Evolutionary conservation across 2,113 vertebrate genomes (phyloP).

Genomic region (Myrmecobius fasciatus): DNA sequence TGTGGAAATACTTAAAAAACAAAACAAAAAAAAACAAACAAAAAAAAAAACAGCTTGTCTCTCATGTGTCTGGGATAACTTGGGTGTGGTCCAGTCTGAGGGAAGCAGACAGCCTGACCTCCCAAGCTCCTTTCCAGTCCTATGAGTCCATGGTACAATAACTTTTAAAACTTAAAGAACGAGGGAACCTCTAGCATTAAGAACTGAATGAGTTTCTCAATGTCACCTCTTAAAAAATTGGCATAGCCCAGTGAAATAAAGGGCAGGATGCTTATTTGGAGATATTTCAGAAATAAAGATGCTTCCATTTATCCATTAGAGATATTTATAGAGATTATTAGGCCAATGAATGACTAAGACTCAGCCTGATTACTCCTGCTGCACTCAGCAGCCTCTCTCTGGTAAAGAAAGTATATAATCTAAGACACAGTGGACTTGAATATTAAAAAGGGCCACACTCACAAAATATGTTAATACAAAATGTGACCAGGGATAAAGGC

Average conservation of each 20-base stretch:
- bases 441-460: conserved; percentile 20
- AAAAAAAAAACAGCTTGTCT: background rate
- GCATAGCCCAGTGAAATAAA: conserved; percentile 37
- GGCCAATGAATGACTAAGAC: conserved; percentile 48
- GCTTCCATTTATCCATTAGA: conserved; percentile 51
- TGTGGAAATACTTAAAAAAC: background rate
- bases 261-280: conserved; percentile 47
- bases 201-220: conserved; percentile 26
- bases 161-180: background rate
- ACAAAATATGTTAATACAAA: conserved; percentile 22
- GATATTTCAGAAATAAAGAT: conserved; percentile 45
- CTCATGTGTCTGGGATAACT: background rate
- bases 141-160: conserved; percentile 33
- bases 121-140: conserved; percentile 4
- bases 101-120: background rate
- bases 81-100: background rate
- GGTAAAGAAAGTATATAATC: background rate
- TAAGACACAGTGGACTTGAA: conserved; percentile 16
- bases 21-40: no score
- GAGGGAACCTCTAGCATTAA: conserved; percentile 7
- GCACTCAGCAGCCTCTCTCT: conserved; percentile 3
- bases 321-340: conserved; percentile 57
- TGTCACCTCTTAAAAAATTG: conserved; percentile 38
- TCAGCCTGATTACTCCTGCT: background rate
- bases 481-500: background rate